Conservation (phyloP, 2,888 invertebrate genomes). For the Limnephilus rhombicus region DNA sequence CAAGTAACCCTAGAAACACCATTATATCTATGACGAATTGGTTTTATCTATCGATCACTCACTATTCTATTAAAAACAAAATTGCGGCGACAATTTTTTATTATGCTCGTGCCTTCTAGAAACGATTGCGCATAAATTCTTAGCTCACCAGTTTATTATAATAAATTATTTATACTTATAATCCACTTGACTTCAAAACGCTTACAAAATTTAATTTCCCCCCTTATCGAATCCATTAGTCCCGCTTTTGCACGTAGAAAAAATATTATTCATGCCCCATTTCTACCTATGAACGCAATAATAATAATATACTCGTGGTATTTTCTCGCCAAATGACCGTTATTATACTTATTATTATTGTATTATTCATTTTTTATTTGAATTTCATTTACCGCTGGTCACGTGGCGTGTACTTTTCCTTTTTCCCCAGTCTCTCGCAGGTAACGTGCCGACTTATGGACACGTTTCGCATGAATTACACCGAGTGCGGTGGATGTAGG, state of each 20-base stretch:
- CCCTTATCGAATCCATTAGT: constrained; percentile 31
- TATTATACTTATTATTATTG: background rate
- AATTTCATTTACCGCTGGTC: constrained; percentile 22
- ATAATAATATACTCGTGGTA: background rate
- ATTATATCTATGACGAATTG: no score
- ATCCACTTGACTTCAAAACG: constrained; percentile 1
- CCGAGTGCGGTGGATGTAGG: background rate
- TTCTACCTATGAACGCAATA: background rate
- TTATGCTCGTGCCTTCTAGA: background rate
- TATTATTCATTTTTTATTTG: constrained; percentile 33
- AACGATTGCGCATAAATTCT: background rate
- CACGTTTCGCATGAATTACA: constrained; percentile 35
- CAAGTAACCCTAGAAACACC: no score
- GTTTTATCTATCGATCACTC: no score
- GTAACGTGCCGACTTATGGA: constrained; percentile 25
- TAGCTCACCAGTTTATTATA: background rate
- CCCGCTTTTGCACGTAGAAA: constrained; percentile 12
- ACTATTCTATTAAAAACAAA: no score
- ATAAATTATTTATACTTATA: background rate
- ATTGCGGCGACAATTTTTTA: background rate
- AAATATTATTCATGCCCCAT: constrained; percentile 6
- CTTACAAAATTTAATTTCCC: background rate
- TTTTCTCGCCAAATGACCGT: background rate
- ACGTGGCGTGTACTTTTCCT: background rate
- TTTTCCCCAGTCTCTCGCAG: background rate